These are phyloP conservation scores for Drosophila elegans DNA, from an alignment of 1,140 invertebrate genomes.

Conservation along the genomic window DNA sequence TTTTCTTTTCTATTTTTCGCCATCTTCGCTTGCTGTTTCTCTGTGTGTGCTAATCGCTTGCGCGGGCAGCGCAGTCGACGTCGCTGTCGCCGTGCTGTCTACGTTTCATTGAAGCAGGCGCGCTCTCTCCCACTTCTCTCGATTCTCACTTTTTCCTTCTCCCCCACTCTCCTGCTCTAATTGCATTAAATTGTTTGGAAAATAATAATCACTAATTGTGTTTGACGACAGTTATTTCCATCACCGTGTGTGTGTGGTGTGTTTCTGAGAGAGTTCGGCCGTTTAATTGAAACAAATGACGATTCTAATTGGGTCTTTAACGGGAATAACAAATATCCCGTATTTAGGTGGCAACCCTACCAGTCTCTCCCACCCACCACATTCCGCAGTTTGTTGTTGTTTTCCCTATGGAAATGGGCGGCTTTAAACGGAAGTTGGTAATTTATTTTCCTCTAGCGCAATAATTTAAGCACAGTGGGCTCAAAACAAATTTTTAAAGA, in stretches of 20 bases:
- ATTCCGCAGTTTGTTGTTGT: constrained; percentile 30
- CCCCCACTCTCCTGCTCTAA: constrained; percentile 46
- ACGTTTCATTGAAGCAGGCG: constrained; percentile 59
- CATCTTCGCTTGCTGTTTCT: constrained; percentile 50
- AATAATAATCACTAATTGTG: constrained; percentile 81
- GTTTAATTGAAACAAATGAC: constrained; percentile 63
- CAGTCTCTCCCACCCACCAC: constrained; percentile 24
- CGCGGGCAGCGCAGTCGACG: constrained; percentile 58
- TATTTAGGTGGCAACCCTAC: constrained; percentile 57
- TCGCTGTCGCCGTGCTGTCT: constrained; percentile 72
- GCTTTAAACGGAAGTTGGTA: constrained; percentile 64
- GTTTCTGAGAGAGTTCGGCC: constrained; percentile 24
- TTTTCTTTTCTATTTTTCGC: constrained; percentile 54
- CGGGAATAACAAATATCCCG: constrained; percentile 35
- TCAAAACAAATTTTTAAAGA: neutral
- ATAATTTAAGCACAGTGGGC: constrained; percentile 51
- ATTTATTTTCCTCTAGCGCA: constrained; percentile 60
- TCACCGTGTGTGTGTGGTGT: constrained; percentile 24
- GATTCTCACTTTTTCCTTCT: neutral
- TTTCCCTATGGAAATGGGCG: constrained; percentile 44
- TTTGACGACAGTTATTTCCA: constrained; percentile 73
- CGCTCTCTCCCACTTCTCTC: constrained; percentile 51
- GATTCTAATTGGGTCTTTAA: constrained; percentile 62
- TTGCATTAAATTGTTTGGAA: constrained; percentile 83
- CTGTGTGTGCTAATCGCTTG: constrained; percentile 70